A percentile compares a stretch with the other conserved stretches of the same genome.
These are phyloP conservation scores for Volucella bombylans DNA, from an alignment of 2,888 invertebrate genomes.

Conservation along the genomic window DNA sequence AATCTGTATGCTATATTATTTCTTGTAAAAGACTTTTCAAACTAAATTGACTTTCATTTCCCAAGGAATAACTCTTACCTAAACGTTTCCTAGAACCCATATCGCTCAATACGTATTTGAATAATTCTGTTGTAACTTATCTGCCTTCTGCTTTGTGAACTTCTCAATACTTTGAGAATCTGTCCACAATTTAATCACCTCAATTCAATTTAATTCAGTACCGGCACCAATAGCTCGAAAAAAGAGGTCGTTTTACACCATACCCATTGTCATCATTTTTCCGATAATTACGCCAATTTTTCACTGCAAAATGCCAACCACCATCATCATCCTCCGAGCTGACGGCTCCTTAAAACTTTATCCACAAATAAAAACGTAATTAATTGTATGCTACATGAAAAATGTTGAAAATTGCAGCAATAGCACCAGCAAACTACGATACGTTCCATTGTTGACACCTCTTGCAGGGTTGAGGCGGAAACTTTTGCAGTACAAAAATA, in stretches of 20 bases:
- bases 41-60: too few species aligned
- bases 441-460: conserved; percentile 63
- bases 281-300: conserved; percentile 63
- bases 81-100: too few species aligned
- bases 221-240: not conserved
- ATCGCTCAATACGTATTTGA: too few species aligned
- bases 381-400: conserved; percentile 68
- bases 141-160: too few species aligned
- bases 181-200: not conserved
- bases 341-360: conserved; percentile 48
- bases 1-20: too few species aligned
- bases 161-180: too few species aligned
- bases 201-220: not conserved
- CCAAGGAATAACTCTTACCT: too few species aligned
- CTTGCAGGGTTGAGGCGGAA: conserved; percentile 23
- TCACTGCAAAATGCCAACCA: conserved; percentile 46
- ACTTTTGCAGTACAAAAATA: not conserved
- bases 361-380: conserved; percentile 68
- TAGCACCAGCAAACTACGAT: conserved; percentile 20
- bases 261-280: conserved; percentile 64
- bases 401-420: conserved; percentile 55
- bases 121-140: too few species aligned
- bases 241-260: conserved; percentile 41
- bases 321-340: conserved; percentile 22
- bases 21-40: too few species aligned